Evolutionary conservation across 2,797 vertebrate genomes (phyloP).

Genomic region (Margarornis squamiger): DNA sequence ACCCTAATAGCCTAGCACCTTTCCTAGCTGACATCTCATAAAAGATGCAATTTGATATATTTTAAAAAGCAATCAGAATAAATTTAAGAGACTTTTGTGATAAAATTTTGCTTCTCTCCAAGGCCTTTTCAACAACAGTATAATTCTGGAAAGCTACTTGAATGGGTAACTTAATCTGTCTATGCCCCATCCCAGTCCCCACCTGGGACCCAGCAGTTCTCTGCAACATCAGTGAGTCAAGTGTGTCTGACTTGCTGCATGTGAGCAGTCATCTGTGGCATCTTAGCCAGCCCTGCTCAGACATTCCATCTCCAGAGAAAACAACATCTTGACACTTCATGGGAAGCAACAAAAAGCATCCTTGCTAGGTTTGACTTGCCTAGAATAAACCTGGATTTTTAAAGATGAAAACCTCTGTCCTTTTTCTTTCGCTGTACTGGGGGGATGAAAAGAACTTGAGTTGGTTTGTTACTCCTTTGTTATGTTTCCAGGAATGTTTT

Average conservation of each 20-base stretch:
- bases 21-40: not conserved
- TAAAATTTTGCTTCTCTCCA: not conserved
- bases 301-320: not conserved
- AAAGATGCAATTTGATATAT: not conserved
- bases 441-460: not conserved
- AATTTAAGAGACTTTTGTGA: not conserved
- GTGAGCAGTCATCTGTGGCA: not conserved
- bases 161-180: not conserved
- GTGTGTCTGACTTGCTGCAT: not conserved
- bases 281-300: not conserved
- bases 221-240: not conserved
- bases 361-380: not conserved
- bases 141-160: not conserved
- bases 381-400: not conserved
- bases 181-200: too few species aligned
- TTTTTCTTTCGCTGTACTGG: not conserved
- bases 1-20: not conserved
- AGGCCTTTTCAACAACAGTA: not conserved
- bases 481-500: not conserved
- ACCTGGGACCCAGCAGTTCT: not conserved
- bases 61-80: not conserved
- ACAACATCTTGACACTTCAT: accelerated
- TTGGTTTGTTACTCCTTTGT: not conserved
- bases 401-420: not conserved
- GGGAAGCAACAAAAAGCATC: not conserved